Conservation (phyloP, 2,888 invertebrate species). For the Netelia virgata region DNA sequence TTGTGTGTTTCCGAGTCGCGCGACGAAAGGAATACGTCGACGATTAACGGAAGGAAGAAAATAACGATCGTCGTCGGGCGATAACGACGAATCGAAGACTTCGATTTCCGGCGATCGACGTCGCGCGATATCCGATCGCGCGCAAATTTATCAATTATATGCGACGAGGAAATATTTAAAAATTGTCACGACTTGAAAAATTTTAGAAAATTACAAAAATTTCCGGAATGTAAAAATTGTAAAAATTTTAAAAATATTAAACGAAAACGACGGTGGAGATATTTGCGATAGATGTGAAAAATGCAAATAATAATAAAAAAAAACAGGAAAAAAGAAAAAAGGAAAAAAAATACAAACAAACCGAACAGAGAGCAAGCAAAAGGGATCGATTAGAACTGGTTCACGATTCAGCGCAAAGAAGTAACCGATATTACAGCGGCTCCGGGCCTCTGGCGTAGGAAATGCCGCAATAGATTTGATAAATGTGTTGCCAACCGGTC, state of each 20-base stretch:
- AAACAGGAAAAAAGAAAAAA: constrained; percentile 4
- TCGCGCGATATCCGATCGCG: not conserved
- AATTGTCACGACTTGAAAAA: not conserved
- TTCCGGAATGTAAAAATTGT: too few relatives aligned
- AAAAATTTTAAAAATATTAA: too few relatives aligned
- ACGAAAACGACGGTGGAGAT: constrained; percentile 22
- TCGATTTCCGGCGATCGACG: too few relatives aligned
- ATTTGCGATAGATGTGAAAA: too few relatives aligned
- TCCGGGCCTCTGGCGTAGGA: not conserved
- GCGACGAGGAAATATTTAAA: constrained; percentile 30
- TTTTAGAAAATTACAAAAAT: too few relatives aligned
- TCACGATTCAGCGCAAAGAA: constrained; percentile 24
- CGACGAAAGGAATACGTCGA: not conserved
- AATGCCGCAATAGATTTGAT: constrained; percentile 7
- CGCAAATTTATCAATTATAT: constrained; percentile 13
- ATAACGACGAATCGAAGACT: too few relatives aligned
- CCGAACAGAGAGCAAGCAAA: not conserved
- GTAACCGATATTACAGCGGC: constrained; percentile 24
- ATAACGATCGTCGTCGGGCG: too few relatives aligned
- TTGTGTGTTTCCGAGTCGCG: not conserved
- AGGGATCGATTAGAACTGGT: constrained; percentile 49
- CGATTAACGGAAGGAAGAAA: not conserved
- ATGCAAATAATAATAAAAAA: not conserved
- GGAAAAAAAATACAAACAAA: not conserved
- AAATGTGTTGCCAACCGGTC: constrained; percentile 30